Evolutionary conservation across 2,113 vertebrate genomes (phyloP).

Genomic region (Podarcis muralis): DNA sequence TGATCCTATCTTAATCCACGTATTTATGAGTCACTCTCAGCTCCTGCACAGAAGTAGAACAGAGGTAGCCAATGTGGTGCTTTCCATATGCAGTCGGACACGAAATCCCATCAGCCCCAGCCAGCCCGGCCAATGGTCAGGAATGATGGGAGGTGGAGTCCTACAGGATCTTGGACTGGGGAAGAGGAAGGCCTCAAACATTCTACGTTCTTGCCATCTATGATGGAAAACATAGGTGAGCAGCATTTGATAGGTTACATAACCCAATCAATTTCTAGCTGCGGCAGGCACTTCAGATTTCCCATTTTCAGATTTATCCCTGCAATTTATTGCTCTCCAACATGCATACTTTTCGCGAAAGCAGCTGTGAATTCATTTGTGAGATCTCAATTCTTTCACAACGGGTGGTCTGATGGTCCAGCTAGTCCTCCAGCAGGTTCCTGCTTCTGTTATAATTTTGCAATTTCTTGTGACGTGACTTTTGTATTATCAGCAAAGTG

Average conservation of each 20-base stretch:
- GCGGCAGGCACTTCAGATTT: neutral
- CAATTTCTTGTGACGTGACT: neutral
- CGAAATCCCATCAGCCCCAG: no score
- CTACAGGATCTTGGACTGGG: no score
- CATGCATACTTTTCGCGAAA: neutral
- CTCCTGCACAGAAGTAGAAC: neutral
- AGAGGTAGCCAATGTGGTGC: no score
- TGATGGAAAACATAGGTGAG: neutral
- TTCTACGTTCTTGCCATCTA: neutral
- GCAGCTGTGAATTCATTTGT: constrained; percentile 13
- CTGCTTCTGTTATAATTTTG: neutral
- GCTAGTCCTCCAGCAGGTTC: neutral
- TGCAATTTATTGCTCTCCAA: neutral
- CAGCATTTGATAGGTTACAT: neutral
- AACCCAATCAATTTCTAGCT: neutral
- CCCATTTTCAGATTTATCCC: neutral
- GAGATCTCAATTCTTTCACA: neutral
- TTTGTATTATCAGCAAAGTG: neutral
- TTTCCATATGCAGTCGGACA: no score
- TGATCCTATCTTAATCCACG: neutral
- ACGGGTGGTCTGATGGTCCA: constrained; percentile 3
- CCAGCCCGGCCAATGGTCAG: no score
- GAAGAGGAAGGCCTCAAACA: neutral
- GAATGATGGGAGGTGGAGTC: no score
- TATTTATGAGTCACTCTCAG: neutral